Evolutionary conservation across 2,888 invertebrate species (phyloP).

Genomic region (Dinocampus coccinellae): DNA sequence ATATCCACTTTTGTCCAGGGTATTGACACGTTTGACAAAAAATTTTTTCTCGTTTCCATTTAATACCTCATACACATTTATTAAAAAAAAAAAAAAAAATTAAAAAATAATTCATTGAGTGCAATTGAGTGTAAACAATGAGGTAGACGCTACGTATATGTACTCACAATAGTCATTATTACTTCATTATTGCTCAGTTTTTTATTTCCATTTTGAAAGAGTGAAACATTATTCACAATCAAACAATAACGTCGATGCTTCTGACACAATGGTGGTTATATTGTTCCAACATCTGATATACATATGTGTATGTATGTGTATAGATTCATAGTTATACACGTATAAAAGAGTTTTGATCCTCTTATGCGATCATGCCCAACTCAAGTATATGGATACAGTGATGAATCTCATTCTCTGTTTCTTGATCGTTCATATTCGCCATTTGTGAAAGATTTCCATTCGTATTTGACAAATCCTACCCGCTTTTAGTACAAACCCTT

Average conservation of each 20-base stretch:
- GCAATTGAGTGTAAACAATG: not conserved
- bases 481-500: conserved; percentile 1
- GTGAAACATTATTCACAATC: not conserved
- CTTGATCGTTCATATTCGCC: not conserved
- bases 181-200: not conserved
- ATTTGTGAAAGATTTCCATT: not conserved
- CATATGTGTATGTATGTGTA: not conserved
- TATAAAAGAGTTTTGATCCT: not conserved
- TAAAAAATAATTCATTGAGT: not conserved
- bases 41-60: not conserved
- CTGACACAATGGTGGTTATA: not conserved
- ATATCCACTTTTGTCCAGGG: not conserved
- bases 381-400: not conserved
- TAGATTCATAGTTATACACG: not conserved
- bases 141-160: not conserved
- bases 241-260: not conserved
- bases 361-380: not conserved
- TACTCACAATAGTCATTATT: not conserved
- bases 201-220: not conserved
- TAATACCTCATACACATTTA: not conserved
- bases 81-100: not conserved
- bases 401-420: conserved; percentile 7
- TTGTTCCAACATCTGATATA: not conserved
- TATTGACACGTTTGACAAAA: not conserved
- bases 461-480: conserved; percentile 11